Evolutionary conservation across 2,888 invertebrate species (phyloP).

Genomic region (Molanna angustata): DNA sequence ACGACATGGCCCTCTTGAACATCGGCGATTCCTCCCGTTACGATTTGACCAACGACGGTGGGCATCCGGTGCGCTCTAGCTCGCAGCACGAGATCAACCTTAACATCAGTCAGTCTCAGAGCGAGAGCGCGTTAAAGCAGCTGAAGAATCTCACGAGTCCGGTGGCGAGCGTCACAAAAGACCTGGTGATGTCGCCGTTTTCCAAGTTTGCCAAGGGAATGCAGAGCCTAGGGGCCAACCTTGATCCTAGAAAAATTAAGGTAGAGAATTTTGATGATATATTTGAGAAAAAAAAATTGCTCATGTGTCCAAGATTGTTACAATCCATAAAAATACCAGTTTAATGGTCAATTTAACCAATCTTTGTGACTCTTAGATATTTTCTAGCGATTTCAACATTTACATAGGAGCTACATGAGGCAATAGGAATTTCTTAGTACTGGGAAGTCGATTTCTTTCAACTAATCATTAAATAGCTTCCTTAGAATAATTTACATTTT

Average conservation of each 20-base stretch:
- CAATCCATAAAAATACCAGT: no score
- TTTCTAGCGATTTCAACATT: no score
- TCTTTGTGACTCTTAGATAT: no score
- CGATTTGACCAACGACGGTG: conserved; percentile 12
- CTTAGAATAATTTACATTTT: no score
- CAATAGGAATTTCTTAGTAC: no score
- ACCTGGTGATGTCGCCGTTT: conserved; percentile 69
- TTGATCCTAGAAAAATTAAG: conserved; percentile 78
- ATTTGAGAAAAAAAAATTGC: no score
- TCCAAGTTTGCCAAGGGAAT: conserved; percentile 85
- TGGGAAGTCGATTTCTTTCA: no score
- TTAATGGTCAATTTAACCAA: no score
- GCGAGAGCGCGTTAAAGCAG: conserved; percentile 73
- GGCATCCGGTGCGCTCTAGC: conserved; percentile 47
- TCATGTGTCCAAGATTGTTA: no score
- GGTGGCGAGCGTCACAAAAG: conserved; percentile 59
- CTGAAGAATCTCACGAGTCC: conserved; percentile 68
- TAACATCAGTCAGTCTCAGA: conserved; percentile 74
- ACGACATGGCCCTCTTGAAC: conserved; percentile 32
- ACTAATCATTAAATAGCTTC: no score
- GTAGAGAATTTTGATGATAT: conserved; percentile 35
- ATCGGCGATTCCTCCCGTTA: conserved; percentile 40
- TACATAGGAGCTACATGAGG: no score
- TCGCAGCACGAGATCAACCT: conserved; percentile 66
- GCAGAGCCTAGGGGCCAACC: conserved; percentile 78